phyloP scores from a whole-genome alignment of 35 echinoderm and acorn worm genomes.

The Lytechinus variegatus region DNA sequence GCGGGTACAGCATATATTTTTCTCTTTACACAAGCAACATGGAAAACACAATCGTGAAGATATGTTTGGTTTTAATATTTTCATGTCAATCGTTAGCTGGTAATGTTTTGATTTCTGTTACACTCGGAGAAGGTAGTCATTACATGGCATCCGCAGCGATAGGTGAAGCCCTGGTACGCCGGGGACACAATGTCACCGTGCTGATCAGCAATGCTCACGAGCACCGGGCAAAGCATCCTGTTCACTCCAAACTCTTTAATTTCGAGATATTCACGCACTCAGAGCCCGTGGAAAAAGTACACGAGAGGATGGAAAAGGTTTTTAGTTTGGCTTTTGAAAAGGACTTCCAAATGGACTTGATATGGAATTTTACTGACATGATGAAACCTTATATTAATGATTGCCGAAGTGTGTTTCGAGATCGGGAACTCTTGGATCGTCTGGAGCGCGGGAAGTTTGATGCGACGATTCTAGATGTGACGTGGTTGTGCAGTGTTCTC shows the following conservation, averaged over 20 bases:
- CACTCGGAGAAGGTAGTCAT: conserved; percentile 67
- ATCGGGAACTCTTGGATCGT: conserved; percentile 22
- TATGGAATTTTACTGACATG: conserved; percentile 28
- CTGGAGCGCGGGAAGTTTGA: conserved; percentile 55
- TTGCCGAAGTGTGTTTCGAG: conserved; percentile 13
- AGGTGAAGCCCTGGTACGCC: conserved; percentile 57
- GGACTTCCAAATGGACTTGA: background rate
- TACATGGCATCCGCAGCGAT: conserved; percentile 46
- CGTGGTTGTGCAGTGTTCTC: conserved; percentile 55
- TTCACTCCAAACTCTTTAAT: conserved; percentile 62
- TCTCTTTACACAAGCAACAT: background rate
- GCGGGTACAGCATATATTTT: background rate
- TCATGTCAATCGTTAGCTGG: background rate
- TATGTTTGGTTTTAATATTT: background rate
- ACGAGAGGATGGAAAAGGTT: conserved; percentile 3
- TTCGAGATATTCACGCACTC: conserved; percentile 34
- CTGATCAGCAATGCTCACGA: conserved; percentile 52
- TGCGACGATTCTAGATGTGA: conserved; percentile 52
- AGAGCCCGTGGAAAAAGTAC: conserved; percentile 11
- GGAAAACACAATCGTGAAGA: background rate
- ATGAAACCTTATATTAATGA: background rate
- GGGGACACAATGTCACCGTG: conserved; percentile 61
- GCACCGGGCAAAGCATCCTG: conserved; percentile 37
- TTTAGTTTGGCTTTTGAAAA: conserved; percentile 24
- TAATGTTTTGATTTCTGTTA: conserved; percentile 13